Conservation (phyloP, 2,888 invertebrate species). For the Lottia gigantea region DNA sequence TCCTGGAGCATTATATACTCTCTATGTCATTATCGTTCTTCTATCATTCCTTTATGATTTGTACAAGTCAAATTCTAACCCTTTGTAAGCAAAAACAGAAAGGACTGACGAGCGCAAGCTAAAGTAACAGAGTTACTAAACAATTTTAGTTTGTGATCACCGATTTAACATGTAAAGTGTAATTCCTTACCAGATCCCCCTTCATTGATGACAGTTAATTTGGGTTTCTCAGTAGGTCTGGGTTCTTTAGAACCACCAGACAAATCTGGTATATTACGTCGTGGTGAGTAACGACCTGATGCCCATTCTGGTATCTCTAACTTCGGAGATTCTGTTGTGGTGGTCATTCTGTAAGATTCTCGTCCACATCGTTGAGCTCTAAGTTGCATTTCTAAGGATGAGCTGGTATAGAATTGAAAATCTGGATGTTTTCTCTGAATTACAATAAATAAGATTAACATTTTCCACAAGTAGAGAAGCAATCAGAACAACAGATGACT, state of each 20-base stretch:
- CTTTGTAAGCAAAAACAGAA: too few species aligned
- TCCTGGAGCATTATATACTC: too few species aligned
- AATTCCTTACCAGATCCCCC: neutral
- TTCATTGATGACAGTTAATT: slow-evolving; percentile 22
- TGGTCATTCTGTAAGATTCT: slow-evolving; percentile 13
- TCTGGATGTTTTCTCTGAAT: slow-evolving; percentile 29
- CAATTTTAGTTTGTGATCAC: too few species aligned
- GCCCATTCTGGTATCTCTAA: slow-evolving; percentile 29
- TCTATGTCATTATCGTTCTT: too few species aligned
- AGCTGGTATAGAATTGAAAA: slow-evolving; percentile 34
- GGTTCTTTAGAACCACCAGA: neutral
- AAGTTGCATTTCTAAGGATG: slow-evolving; percentile 35
- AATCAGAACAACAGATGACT: too few species aligned
- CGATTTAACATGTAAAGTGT: too few species aligned
- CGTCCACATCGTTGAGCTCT: slow-evolving; percentile 44
- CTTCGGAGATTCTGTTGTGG: slow-evolving; percentile 26
- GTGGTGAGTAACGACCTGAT: slow-evolving; percentile 23
- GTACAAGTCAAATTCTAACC: too few species aligned
- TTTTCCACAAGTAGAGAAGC: too few species aligned
- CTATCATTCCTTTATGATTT: too few species aligned
- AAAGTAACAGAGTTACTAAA: too few species aligned
- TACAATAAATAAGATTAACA: neutral
- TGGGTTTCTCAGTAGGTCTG: neutral
- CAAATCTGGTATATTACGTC: slow-evolving; percentile 14
- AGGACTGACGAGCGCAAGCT: too few species aligned